Evolutionary conservation across 2,797 vertebrate species (phyloP).

Genomic region (Acanthis flammea): DNA sequence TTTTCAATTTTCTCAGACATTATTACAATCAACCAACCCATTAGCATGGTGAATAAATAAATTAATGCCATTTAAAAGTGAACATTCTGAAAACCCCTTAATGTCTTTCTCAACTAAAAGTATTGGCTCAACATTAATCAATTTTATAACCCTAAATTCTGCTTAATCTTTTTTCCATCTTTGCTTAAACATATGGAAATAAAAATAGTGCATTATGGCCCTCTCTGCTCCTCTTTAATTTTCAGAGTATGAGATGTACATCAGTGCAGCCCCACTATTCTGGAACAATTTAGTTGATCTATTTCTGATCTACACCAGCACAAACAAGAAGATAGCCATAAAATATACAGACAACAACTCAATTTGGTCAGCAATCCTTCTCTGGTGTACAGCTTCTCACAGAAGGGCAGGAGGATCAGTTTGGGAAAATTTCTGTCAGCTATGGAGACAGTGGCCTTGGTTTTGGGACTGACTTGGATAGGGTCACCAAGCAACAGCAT

Average conservation of each 20-base stretch:
- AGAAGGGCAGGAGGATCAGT: not conserved
- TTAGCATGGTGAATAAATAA: not conserved
- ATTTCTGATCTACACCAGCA: not conserved
- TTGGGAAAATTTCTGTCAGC: not conserved
- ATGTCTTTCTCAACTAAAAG: not conserved
- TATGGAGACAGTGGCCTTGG: not conserved
- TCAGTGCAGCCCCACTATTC: not conserved
- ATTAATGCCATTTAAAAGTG: not conserved
- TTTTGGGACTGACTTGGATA: not conserved
- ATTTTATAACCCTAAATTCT: constrained; percentile 6
- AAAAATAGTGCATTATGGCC: not conserved
- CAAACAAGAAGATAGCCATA: not conserved
- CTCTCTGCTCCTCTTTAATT: not conserved
- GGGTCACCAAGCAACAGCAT: not conserved
- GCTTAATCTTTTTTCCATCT: constrained; percentile 7
- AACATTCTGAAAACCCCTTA: not conserved
- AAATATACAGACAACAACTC: not conserved
- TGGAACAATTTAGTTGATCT: not conserved
- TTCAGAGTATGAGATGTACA: not conserved
- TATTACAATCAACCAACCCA: constrained; percentile 17
- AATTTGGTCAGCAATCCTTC: not conserved
- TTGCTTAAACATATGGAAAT: not conserved
- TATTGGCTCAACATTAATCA: not conserved
- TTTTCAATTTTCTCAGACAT: constrained; percentile 27
- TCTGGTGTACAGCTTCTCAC: not conserved